These are phyloP conservation scores for Mormyrus proboscirostris DNA, from an alignment of 2,797 vertebrate genomes.

Conservation along the genomic window DNA sequence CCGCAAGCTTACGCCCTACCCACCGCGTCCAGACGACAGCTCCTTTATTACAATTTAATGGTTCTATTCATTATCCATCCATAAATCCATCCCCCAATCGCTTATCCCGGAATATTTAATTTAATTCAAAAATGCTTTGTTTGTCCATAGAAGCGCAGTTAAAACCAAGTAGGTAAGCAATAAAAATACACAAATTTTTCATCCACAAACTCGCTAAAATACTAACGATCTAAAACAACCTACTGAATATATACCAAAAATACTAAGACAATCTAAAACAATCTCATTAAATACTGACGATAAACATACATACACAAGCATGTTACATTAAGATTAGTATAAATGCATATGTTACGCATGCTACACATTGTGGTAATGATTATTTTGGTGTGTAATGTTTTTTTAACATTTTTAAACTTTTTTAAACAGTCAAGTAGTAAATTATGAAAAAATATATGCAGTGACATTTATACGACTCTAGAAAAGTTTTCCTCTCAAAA, in stretches of 20 bases:
- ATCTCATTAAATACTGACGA: background rate
- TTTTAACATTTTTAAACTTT: background rate
- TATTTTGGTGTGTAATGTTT: background rate
- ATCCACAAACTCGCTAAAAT: background rate
- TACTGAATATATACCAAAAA: background rate
- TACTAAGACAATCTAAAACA: background rate
- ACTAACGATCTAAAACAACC: background rate
- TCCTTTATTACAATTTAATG: background rate
- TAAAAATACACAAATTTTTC: background rate
- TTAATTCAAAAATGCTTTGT: background rate
- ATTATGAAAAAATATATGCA: background rate
- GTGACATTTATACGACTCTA: background rate
- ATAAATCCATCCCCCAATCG: background rate
- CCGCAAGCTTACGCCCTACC: background rate
- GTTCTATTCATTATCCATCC: background rate
- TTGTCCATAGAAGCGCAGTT: background rate
- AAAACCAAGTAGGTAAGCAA: background rate
- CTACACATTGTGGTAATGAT: background rate
- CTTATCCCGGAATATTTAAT: background rate
- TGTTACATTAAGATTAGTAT: background rate
- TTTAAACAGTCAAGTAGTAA: background rate
- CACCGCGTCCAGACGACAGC: background rate
- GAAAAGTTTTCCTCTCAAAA: background rate
- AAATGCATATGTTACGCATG: background rate
- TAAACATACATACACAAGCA: background rate